phyloP scores from a whole-genome alignment of 1,140 invertebrate species.

The Ips nitidus region DNA sequence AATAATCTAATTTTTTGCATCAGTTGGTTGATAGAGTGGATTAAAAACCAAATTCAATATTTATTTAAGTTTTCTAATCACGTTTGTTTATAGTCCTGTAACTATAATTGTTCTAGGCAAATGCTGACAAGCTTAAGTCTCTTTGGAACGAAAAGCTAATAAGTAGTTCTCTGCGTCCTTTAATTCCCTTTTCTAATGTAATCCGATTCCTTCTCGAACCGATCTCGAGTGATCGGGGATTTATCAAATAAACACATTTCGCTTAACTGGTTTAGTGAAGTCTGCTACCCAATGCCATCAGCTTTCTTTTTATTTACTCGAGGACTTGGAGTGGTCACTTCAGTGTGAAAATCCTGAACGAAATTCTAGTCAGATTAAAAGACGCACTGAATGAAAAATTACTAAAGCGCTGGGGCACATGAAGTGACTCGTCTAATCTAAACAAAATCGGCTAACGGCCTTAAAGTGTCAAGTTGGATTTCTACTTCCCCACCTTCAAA shows the following conservation, averaged over 20 bases:
- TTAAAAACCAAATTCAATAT: no score
- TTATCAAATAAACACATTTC: constrained; percentile 35
- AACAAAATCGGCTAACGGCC: constrained; percentile 6
- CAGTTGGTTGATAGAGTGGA: no score
- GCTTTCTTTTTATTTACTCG: constrained; percentile 23
- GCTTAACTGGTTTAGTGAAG: constrained; percentile 30
- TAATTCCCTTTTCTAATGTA: constrained; percentile 32
- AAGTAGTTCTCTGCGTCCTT: constrained; percentile 28
- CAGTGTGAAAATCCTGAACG: no score
- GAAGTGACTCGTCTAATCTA: neutral
- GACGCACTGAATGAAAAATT: no score
- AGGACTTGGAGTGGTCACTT: no score
- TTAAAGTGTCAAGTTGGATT: constrained; percentile 12
- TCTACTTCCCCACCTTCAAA: constrained; percentile 17
- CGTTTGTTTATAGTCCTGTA: no score
- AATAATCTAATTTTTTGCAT: no score
- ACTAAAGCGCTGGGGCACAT: neutral
- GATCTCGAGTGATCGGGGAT: constrained; percentile 30
- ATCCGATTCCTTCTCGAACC: constrained; percentile 28
- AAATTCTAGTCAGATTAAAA: no score
- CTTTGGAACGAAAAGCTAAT: constrained; percentile 25
- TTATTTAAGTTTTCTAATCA: no score
- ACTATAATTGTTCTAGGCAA: no score
- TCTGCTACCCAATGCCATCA: constrained; percentile 23
- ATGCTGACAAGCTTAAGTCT: neutral